Base-by-base conservation (phyloP, 2,888 invertebrate species). In the Andrena flavipes region DNA sequence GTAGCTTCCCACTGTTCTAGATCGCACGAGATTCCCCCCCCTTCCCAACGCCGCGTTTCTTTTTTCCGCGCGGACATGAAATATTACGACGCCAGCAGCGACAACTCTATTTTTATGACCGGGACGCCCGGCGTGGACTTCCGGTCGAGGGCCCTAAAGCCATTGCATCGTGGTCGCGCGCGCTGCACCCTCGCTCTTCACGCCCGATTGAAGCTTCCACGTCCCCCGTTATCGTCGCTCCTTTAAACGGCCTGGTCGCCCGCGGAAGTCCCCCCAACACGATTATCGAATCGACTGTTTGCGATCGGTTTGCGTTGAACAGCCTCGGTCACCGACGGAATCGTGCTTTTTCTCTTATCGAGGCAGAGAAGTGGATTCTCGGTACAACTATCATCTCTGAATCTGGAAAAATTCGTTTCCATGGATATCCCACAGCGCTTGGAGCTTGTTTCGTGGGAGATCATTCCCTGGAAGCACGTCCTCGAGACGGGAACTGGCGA, bases 61-160 rank as follows among this genome's bases (percentile, higher is more conserved):
- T 49, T 70, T 49, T 23, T 30, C 42, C 59, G 29, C 48, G 26
- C 23, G 16, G 77, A 84, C 82, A 80, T 89, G 90, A 91, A 89
- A 91, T 91, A 91, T 91, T 86, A 84, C 90, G 84, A 87, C 84
- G 84, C 87, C 87, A 84, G 87, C 84, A 84, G 86, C 86, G 87
- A 88, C 89, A 88, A 90, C 87, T 88, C 85, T 77, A 84, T 84
- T 88, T 91, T 91, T 90, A 89, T 85, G 84, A 83, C 72, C 81
- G 35, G 48, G 5, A 48, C 75, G 77, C 79, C 78, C 76, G 67
- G 64, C 85, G 64, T 72, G 85, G 74, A 84, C 86, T 88, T 88
- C 87, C 87, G 84, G 35, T 80, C 84, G 69, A 75, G 77, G 74
- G 79, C 80, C 84, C 88, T 84, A 85, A 88, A 86, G 80, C 88